These are phyloP conservation scores for Siniperca obscura DNA, from an alignment of 2,797 vertebrate genomes.

Conservation along the genomic window DNA sequence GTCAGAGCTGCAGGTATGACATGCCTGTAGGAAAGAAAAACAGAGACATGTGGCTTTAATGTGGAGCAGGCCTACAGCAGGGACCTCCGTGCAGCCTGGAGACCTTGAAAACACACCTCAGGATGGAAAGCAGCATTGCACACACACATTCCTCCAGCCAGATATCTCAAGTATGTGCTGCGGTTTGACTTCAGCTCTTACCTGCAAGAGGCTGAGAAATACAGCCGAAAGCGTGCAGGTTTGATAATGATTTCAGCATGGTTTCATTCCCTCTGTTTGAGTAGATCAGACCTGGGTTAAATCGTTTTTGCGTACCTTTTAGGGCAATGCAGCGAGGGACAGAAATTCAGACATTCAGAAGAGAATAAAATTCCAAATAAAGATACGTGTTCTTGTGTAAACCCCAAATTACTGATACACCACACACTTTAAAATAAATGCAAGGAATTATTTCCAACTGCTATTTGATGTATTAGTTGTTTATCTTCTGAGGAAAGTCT, in stretches of 20 bases:
- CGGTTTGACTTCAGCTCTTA: conserved; percentile 51
- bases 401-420: not conserved
- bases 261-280: conserved; percentile 4
- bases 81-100: conserved; percentile 88
- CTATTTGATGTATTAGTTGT: conserved; percentile 39
- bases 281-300: conserved; percentile 16
- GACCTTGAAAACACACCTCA: conserved; percentile 87
- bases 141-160: conserved; percentile 79
- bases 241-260: conserved; percentile 58
- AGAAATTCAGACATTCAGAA: not conserved
- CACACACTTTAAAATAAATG: conserved; percentile 7
- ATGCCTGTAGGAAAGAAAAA: conserved; percentile 73
- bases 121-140: conserved; percentile 74
- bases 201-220: conserved; percentile 48
- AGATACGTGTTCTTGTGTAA: not conserved
- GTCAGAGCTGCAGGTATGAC: conserved; percentile 66
- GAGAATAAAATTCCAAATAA: not conserved
- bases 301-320: conserved; percentile 29
- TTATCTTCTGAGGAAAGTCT: conserved; percentile 42
- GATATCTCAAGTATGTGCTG: conserved; percentile 73
- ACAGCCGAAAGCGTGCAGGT: conserved; percentile 20
- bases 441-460: conserved; percentile 15
- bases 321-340: not conserved
- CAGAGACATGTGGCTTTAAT: conserved; percentile 91
- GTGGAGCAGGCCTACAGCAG: conserved; percentile 88